A percentile compares a stretch with the other conserved stretches of the same genome.
Evolutionary conservation across 2,113 vertebrate genomes (phyloP).

Genomic region (Pelecanus crispus): DNA sequence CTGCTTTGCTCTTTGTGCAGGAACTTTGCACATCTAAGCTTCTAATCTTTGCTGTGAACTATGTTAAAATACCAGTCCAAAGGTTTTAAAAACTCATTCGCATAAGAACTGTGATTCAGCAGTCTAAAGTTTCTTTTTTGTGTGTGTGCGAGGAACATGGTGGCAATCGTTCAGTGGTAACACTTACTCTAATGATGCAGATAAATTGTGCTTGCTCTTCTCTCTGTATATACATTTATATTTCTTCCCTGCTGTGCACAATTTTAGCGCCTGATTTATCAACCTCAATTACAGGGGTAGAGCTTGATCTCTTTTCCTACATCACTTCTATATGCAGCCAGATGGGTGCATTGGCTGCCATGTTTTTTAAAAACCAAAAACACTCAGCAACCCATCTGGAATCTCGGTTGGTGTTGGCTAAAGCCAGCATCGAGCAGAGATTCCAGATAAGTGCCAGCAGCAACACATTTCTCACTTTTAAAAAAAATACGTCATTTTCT

Average conservation of each 20-base stretch:
- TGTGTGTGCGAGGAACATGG: neutral
- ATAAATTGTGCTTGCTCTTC: conserved; percentile 62
- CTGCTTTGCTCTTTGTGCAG: neutral
- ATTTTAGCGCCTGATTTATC: conserved; percentile 67
- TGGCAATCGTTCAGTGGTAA: conserved; percentile 55
- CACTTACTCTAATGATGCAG: conserved; percentile 48
- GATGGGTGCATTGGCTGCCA: conserved; percentile 71
- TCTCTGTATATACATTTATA: conserved; percentile 52
- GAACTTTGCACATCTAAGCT: neutral
- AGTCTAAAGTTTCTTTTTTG: neutral
- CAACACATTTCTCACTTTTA: conserved; percentile 12
- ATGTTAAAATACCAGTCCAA: conserved; percentile 42
- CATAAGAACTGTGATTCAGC: conserved; percentile 28
- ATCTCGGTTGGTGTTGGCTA: conserved; percentile 54
- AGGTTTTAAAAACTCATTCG: conserved; percentile 10
- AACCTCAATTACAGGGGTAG: conserved; percentile 48
- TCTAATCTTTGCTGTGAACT: conserved; percentile 10
- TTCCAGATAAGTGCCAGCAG: conserved; percentile 51
- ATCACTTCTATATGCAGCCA: conserved; percentile 56
- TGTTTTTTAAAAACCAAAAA: conserved; percentile 68
- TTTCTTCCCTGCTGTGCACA: conserved; percentile 52
- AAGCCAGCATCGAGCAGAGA: conserved; percentile 49
- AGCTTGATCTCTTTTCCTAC: conserved; percentile 39
- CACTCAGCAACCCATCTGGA: conserved; percentile 68
- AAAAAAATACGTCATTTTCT: neutral